These are phyloP conservation scores for Stegodyphus mimosarum DNA, from an alignment of 1,140 invertebrate species.

Conservation along the genomic window DNA sequence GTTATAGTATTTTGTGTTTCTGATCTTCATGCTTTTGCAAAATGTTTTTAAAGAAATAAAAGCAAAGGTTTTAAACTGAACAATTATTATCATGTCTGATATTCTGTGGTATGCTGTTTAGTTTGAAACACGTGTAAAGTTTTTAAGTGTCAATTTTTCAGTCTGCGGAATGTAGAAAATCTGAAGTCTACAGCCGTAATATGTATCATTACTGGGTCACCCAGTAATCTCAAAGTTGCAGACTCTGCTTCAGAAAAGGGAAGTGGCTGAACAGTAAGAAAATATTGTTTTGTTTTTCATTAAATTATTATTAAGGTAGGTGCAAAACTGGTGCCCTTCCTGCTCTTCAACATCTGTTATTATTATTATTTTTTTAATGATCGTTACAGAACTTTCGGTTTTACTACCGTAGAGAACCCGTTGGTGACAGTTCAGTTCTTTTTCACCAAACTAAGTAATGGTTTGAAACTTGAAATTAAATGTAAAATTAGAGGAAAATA, in stretches of 20 bases:
- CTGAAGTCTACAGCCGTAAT: conserved; percentile 32
- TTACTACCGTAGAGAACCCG: no score
- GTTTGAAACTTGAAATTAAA: no score
- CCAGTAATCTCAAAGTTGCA: conserved; percentile 48
- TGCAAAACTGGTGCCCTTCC: background rate
- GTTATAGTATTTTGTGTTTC: no score
- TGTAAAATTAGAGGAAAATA: no score
- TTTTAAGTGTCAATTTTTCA: conserved; percentile 61
- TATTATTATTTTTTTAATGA: no score
- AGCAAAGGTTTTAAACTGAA: background rate
- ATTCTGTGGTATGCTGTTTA: conserved; percentile 30
- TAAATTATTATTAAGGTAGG: conserved; percentile 50
- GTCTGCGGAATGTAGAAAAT: conserved; percentile 53
- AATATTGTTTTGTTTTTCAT: conserved; percentile 49
- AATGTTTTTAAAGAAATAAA: no score
- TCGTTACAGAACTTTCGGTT: no score
- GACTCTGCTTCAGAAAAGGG: conserved; percentile 25
- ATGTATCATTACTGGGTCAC: conserved; percentile 42
- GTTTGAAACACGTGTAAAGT: conserved; percentile 48
- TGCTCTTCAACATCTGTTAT: no score
- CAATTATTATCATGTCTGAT: conserved; percentile 9
- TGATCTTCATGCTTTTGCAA: no score
- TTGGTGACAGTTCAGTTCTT: no score
- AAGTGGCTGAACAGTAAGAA: conserved; percentile 46
- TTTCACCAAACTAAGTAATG: no score